Evolutionary conservation across 1,140 invertebrate species (phyloP).

Genomic region (Aporrectodea caliginosa): DNA sequence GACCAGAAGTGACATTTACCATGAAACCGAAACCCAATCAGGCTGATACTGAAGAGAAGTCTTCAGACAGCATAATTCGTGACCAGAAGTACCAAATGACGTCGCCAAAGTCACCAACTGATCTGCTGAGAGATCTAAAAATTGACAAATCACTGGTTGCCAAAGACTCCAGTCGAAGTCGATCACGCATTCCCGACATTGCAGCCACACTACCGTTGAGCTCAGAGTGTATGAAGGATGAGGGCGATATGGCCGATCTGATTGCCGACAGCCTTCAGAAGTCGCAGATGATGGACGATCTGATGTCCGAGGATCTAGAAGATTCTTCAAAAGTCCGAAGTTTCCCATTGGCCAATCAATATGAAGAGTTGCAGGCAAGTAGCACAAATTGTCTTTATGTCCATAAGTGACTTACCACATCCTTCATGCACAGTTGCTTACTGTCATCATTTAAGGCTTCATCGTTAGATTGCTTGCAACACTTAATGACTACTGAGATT

Average conservation of each 20-base stretch:
- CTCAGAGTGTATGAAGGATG: background rate
- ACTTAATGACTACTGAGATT: too few relatives aligned
- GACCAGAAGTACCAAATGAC: background rate
- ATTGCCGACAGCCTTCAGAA: slow-evolving; percentile 28
- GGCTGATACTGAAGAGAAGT: background rate
- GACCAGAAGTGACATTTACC: background rate
- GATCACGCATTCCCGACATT: background rate
- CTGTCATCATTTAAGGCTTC: too few relatives aligned
- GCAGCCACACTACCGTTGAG: background rate
- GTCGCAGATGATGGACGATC: slow-evolving; percentile 39
- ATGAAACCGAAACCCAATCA: background rate
- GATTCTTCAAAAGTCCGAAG: slow-evolving; percentile 38
- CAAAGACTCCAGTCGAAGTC: background rate
- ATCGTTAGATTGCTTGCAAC: too few relatives aligned
- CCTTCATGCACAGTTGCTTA: too few relatives aligned
- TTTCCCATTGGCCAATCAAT: slow-evolving; percentile 54
- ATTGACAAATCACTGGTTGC: background rate
- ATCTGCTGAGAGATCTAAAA: background rate
- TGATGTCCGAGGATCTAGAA: slow-evolving; percentile 34
- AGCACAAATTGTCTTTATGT: too few relatives aligned
- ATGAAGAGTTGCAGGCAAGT: slow-evolving; percentile 51
- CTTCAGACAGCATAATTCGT: too few relatives aligned
- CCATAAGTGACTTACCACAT: too few relatives aligned
- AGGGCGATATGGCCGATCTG: background rate
- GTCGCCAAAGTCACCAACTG: background rate